Percentiles rank a stretch among this genome's conserved stretches.
phyloP scores from a whole-genome alignment of 1,140 invertebrate species.

The Lucilia cuprina region DNA sequence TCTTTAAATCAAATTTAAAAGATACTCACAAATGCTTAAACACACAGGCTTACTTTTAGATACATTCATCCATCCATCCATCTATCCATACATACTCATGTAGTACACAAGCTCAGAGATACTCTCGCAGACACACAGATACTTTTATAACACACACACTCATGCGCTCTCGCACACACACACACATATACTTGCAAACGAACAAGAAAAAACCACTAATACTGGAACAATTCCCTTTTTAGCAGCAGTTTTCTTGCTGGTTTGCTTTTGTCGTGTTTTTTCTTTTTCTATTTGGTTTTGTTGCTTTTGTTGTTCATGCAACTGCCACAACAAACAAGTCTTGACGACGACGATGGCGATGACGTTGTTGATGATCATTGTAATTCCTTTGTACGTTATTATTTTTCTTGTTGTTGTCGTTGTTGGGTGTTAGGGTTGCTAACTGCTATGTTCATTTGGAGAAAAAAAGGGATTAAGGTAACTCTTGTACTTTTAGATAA shows the following conservation, averaged over 20 bases:
- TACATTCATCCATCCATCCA: not conserved
- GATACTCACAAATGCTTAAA: constrained; percentile 33
- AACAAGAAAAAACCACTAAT: not conserved
- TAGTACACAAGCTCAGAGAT: not conserved
- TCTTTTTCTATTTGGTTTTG: not conserved
- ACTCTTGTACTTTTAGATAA: too few species aligned
- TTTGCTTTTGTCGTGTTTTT: not conserved
- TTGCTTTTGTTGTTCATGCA: constrained; percentile 6
- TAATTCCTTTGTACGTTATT: constrained; percentile 33
- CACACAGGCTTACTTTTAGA: not conserved
- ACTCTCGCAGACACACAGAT: not conserved
- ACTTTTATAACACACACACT: not conserved
- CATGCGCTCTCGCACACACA: not conserved
- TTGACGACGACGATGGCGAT: not conserved
- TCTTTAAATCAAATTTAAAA: constrained; percentile 29
- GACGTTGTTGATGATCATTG: constrained; percentile 40
- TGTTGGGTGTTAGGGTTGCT: not conserved
- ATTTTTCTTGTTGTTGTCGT: not conserved
- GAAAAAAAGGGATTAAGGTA: too few species aligned
- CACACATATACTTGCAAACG: constrained; percentile 11
- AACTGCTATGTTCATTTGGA: not conserved
- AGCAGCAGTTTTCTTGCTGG: constrained; percentile 8
- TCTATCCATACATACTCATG: not conserved
- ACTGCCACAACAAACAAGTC: constrained; percentile 29
- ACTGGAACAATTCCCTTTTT: not conserved